Conservation (phyloP, 2,797 vertebrate species). For the Rhabdomys pumilio region DNA sequence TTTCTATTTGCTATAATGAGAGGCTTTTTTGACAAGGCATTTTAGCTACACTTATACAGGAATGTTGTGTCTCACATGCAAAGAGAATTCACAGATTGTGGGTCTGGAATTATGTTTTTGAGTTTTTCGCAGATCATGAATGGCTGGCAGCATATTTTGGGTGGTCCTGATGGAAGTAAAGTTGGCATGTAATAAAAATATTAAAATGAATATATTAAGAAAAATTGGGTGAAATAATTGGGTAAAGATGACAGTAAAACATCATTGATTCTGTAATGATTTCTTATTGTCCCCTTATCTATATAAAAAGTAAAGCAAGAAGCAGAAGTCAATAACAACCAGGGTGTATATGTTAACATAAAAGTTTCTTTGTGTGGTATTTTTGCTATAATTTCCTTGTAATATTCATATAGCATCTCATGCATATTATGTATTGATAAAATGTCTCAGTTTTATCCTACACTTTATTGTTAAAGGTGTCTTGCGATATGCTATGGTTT, state of each 20-base stretch:
- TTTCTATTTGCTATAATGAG: background rate
- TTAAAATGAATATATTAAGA: background rate
- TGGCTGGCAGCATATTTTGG: background rate
- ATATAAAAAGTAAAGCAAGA: background rate
- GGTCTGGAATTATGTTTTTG: background rate
- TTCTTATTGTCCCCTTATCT: background rate
- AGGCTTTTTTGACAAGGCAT: background rate
- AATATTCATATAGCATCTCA: slow-evolving; percentile 34
- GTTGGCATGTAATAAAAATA: background rate
- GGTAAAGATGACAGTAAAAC: background rate
- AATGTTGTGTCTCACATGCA: background rate
- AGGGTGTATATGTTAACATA: background rate
- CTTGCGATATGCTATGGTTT: slow-evolving; percentile 23
- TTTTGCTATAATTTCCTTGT: slow-evolving; percentile 5
- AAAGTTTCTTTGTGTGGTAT: background rate
- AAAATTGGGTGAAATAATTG: background rate
- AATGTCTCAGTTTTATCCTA: slow-evolving; percentile 32
- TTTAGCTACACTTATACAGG: too few relatives aligned
- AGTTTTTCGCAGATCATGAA: background rate
- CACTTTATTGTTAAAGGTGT: background rate
- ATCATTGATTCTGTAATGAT: background rate
- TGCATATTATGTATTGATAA: background rate
- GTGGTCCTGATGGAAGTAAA: background rate
- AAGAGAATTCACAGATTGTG: background rate
- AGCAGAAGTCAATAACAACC: slow-evolving; percentile 23